A percentile compares a stretch with the other conserved stretches of the same genome.
Evolutionary conservation across 2,888 invertebrate species (phyloP).

Genomic region (Seira sanloemensis): DNA sequence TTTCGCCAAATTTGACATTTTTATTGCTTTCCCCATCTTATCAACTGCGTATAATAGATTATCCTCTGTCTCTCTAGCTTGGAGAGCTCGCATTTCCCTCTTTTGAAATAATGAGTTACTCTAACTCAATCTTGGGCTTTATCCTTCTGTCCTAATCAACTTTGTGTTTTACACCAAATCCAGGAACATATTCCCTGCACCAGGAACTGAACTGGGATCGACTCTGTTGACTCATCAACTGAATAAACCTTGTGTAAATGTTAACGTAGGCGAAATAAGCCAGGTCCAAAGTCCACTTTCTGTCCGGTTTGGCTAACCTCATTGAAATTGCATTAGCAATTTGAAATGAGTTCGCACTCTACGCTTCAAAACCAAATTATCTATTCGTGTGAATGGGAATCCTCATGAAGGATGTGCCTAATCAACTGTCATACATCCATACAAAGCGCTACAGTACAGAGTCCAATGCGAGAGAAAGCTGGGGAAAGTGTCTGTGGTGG

Average conservation of each 20-base stretch:
- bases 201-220: too few species aligned
- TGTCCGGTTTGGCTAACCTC: background rate
- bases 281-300: background rate
- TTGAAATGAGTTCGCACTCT: background rate
- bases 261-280: constrained; percentile 4
- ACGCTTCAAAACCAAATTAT: background rate
- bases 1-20: constrained; percentile 39
- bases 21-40: constrained; percentile 24
- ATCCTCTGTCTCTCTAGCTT: too few species aligned
- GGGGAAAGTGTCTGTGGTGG: background rate
- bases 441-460: too few species aligned
- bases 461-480: too few species aligned
- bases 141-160: background rate
- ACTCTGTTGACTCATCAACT: constrained; percentile 25
- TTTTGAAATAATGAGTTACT: background rate
- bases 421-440: background rate
- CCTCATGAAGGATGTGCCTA: background rate
- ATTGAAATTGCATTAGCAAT: background rate
- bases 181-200: too few species aligned
- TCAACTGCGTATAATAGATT: too few species aligned
- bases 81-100: too few species aligned
- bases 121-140: background rate
- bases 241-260: background rate
- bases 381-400: background rate
- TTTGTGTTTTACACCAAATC: background rate